phyloP scores from a whole-genome alignment of 1,140 invertebrate genomes.

The Rhyzopertha dominica region DNA sequence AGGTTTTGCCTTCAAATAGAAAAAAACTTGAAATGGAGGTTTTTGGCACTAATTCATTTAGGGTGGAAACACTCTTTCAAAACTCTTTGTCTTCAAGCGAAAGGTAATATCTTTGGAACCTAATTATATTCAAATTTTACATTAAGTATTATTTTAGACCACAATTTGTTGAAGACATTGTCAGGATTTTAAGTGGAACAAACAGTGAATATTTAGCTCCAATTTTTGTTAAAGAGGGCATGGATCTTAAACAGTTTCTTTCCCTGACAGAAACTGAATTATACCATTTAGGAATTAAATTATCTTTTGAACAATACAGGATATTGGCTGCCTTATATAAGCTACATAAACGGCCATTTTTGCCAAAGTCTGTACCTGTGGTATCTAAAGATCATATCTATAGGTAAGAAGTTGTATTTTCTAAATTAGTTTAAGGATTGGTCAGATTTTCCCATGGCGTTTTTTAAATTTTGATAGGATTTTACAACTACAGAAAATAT shows the following conservation, averaged over 20 bases:
- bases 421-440: too few relatives aligned
- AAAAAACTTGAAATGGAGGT: constrained; percentile 22
- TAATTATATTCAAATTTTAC: background rate
- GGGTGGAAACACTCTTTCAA: background rate
- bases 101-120: background rate
- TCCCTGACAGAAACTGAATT: constrained; percentile 42
- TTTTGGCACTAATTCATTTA: constrained; percentile 10
- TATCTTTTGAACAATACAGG: too few relatives aligned
- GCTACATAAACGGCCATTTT: too few relatives aligned
- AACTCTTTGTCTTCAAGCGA: background rate
- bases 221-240: constrained; percentile 41
- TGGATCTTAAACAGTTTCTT: constrained; percentile 46
- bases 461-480: too few relatives aligned
- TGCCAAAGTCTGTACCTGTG: too few relatives aligned
- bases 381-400: too few relatives aligned
- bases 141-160: too few relatives aligned
- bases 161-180: constrained; percentile 47
- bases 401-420: too few relatives aligned
- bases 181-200: constrained; percentile 41
- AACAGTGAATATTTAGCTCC: constrained; percentile 38
- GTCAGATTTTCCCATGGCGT: too few relatives aligned
- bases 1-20: constrained; percentile 39
- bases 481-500: too few relatives aligned
- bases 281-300: too few relatives aligned
- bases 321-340: too few relatives aligned